Evolutionary conservation across 2,113 vertebrate genomes (phyloP).

Genomic region (Puma concolor): DNA sequence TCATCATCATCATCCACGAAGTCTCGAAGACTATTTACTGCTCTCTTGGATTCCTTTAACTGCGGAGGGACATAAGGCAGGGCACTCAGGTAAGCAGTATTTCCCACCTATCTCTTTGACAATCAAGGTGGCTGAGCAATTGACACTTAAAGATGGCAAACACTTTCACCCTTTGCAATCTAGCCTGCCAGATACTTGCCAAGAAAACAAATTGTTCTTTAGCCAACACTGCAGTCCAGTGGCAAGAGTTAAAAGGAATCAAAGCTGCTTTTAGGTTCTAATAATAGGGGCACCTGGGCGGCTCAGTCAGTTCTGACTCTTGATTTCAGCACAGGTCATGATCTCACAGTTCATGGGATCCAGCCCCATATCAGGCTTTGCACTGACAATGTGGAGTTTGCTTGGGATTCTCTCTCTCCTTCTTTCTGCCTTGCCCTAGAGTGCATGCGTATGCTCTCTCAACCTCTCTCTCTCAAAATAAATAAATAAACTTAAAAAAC

Average conservation of each 20-base stretch:
- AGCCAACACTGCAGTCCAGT: neutral
- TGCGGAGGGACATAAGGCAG: constrained; percentile 71
- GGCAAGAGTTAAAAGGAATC: neutral
- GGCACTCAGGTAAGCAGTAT: neutral
- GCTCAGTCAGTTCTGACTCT: too few species aligned
- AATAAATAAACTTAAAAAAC: too few species aligned
- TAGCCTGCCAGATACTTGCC: neutral
- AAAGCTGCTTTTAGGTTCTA: neutral
- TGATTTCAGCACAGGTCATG: too few species aligned
- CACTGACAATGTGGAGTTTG: too few species aligned
- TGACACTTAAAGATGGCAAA: neutral
- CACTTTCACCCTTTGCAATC: neutral
- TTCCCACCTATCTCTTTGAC: neutral
- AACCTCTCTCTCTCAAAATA: too few species aligned
- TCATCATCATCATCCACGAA: constrained; percentile 93
- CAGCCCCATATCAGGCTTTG: too few species aligned
- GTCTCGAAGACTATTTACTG: constrained; percentile 93
- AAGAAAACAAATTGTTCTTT: neutral
- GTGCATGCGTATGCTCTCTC: too few species aligned
- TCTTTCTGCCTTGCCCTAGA: too few species aligned
- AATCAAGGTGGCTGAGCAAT: neutral
- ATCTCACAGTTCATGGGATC: too few species aligned
- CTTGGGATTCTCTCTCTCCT: too few species aligned
- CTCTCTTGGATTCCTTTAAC: constrained; percentile 94
- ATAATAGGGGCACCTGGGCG: neutral